Base-by-base conservation (phyloP, 2,888 invertebrate species). In the Acanthosepion esculentum region DNA sequence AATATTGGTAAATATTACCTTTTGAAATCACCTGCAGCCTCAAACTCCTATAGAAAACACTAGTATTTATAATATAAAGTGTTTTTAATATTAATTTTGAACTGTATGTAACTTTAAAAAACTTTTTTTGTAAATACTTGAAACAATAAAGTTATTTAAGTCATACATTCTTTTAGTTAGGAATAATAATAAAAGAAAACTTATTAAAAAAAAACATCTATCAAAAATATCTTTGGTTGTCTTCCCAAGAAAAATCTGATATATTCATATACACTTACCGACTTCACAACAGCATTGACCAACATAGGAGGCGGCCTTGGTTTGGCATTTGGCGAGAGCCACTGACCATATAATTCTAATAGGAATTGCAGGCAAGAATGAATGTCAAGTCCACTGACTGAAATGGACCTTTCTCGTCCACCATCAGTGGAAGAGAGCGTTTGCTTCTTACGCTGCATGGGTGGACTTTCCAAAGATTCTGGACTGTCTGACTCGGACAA, bases 291-390 rank as follows among this genome's bases (percentile, higher is more conserved):
- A 95, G 97, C 97, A 95, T 97, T 97, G 93, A 97, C 96, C 94
- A 97, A 96, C 96, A 97, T 96, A 18, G 98, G 96, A 4, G 97
- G 97, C 48, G 97, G 97, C 94, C 96, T 96, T 41, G 97, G 96
- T 94, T 95, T 97, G 94, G 97, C 96, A 41, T 98, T 98, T 26
- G 98, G 97, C 94, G 98, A 98, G 95, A 98, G 97, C 98, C 98
- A 98, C 95, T 99, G 99, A 1, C 98, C 98, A 96, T 99, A 99
- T 64, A 99, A 98, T 97, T 99, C 99, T 97, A 99, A 98, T 41
- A 99, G 98, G 97, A 99, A 98, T 97, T 99, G 99, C 94, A 99
- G 97, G 97, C 99, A 99, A 95, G 99, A 99, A 97, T 98, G 98
- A 59, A 99, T 98, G 97, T 99, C 99, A 91, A 99, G 96, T 26